Conservation (phyloP, 2,888 invertebrate genomes). For the Ichneumon xanthorius region DNA sequence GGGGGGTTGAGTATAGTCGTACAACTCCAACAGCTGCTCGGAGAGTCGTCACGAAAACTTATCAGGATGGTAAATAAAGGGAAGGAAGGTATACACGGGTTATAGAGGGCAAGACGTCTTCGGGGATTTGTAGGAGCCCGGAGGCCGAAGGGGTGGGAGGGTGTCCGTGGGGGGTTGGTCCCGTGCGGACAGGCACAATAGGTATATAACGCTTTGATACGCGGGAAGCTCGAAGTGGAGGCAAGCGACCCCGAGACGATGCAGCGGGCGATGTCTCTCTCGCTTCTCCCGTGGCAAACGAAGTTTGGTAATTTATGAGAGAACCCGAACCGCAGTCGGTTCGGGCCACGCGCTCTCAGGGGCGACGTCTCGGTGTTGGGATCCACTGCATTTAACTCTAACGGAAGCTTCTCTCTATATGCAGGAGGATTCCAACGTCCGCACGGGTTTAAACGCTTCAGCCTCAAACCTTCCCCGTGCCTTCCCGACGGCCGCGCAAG, state of each 20-base stretch:
- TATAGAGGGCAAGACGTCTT: slow-evolving; percentile 39
- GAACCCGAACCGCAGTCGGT: slow-evolving; percentile 63
- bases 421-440: slow-evolving; percentile 76
- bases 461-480: slow-evolving; percentile 43
- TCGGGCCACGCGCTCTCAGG: slow-evolving; percentile 44
- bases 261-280: slow-evolving; percentile 49
- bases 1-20: neutral
- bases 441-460: slow-evolving; percentile 77
- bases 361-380: slow-evolving; percentile 31
- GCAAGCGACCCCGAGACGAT: slow-evolving; percentile 57
- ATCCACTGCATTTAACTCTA: slow-evolving; percentile 51
- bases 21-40: slow-evolving; percentile 33
- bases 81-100: slow-evolving; percentile 18
- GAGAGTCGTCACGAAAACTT: slow-evolving; percentile 48
- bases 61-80: slow-evolving; percentile 50
- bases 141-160: neutral
- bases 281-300: slow-evolving; percentile 64
- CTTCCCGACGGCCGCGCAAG: slow-evolving; percentile 43
- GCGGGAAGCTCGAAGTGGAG: slow-evolving; percentile 41
- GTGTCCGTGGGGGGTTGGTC: neutral
- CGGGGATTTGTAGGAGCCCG: slow-evolving; percentile 1
- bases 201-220: slow-evolving; percentile 20
- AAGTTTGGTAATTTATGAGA: slow-evolving; percentile 72
- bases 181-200: slow-evolving; percentile 39
- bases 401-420: slow-evolving; percentile 65